A percentile compares a stretch with the other conserved stretches of the same genome.
Evolutionary conservation across 1,140 invertebrate species (phyloP).

Genomic region (Aphelinus certus): DNA sequence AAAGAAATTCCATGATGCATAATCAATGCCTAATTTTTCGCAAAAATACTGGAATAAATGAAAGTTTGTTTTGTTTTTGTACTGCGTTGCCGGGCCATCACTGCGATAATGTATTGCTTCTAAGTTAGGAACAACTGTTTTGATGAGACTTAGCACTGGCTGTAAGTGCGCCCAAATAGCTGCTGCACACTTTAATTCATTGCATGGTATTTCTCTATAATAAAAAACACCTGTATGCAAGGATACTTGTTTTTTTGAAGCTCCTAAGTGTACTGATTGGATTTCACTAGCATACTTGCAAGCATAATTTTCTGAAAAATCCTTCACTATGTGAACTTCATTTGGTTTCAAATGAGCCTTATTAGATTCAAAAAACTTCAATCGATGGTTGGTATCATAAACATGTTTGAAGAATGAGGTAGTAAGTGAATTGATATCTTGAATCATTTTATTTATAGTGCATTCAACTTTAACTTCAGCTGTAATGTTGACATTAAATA

Average conservation of each 20-base stretch:
- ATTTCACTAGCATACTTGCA: constrained; percentile 3
- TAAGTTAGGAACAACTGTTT: too few species aligned
- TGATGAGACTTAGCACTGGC: constrained; percentile 43
- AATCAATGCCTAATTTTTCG: too few species aligned
- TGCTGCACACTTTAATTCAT: too few species aligned
- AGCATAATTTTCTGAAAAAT: too few species aligned
- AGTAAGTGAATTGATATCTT: not conserved
- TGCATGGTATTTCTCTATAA: too few species aligned
- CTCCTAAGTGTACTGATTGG: not conserved
- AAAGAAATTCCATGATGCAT: constrained; percentile 6
- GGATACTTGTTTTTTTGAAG: too few species aligned
- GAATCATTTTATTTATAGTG: not conserved
- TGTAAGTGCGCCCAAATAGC: not conserved
- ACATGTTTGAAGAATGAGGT: too few species aligned
- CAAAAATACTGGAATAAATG: too few species aligned
- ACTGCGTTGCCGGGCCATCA: not conserved
- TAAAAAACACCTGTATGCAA: too few species aligned
- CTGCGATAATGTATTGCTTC: constrained; percentile 15
- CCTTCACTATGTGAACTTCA: constrained; percentile 6
- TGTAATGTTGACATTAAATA: constrained; percentile 2
- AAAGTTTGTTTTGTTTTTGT: too few species aligned
- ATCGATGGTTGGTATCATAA: too few species aligned
- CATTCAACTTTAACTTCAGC: not conserved
- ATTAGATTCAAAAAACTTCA: too few species aligned
- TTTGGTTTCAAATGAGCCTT: constrained; percentile 12